phyloP scores from a whole-genome alignment of 2,113 vertebrate genomes.

The Pomatorhinus ruficollis region DNA sequence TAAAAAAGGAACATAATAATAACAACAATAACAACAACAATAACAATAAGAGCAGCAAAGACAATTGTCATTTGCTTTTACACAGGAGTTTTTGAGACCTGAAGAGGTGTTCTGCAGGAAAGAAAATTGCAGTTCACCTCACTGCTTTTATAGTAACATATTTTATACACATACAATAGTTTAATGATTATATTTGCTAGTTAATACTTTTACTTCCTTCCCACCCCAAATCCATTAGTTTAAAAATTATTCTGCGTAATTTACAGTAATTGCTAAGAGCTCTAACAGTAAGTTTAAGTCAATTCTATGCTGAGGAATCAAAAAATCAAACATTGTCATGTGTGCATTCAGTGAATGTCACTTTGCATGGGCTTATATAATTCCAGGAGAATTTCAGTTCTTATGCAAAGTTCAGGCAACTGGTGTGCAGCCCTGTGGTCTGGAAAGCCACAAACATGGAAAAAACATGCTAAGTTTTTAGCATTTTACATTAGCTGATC shows the following conservation, averaged over 20 bases:
- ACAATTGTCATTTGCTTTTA: neutral
- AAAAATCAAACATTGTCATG: neutral
- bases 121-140: neutral
- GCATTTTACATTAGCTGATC: accelerated
- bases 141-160: neutral
- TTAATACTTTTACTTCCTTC: neutral
- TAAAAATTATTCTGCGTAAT: neutral
- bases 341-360: neutral
- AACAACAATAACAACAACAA: neutral
- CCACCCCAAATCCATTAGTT: neutral
- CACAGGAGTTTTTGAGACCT: neutral
- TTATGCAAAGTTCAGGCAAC: neutral
- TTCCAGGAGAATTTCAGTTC: neutral
- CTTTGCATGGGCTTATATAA: neutral
- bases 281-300: neutral
- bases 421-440: accelerated
- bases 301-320: neutral
- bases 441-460: neutral
- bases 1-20: neutral
- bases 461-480: neutral
- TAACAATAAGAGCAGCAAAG: neutral
- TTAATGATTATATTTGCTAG: neutral
- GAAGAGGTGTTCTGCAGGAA: neutral
- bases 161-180: neutral
- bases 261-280: neutral